Percentiles rank a stretch among this genome's conserved stretches.
Evolutionary conservation across 2,888 invertebrate genomes (phyloP).

Genomic region (Dromius quadrimaculatus): DNA sequence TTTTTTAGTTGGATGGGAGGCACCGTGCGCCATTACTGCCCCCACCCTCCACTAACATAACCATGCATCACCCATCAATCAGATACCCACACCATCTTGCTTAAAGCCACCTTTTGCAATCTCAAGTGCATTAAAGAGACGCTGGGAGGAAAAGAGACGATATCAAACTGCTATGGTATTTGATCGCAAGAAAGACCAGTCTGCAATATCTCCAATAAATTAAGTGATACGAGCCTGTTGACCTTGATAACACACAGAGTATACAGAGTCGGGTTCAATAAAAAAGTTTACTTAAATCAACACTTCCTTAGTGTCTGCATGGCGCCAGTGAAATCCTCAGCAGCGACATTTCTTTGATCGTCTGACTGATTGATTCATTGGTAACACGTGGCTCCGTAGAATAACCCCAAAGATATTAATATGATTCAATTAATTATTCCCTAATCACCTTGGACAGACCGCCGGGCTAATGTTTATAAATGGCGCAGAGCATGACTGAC

Average conservation of each 20-base stretch:
- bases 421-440: conserved; percentile 47
- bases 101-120: no score
- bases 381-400: conserved; percentile 43
- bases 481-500: conserved; percentile 46
- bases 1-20: no score
- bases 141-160: background rate
- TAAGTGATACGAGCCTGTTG: conserved; percentile 53
- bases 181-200: conserved; percentile 51
- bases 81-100: no score
- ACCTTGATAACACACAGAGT: conserved; percentile 33
- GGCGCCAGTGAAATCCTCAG: no score
- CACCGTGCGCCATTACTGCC: no score
- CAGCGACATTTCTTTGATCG: conserved; percentile 16
- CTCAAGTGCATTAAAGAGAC: no score
- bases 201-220: conserved; percentile 54
- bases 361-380: conserved; percentile 41
- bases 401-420: conserved; percentile 47
- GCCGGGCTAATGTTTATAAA: conserved; percentile 50
- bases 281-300: no score
- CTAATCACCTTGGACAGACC: conserved; percentile 48
- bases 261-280: background rate
- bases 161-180: conserved; percentile 38
- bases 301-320: no score
- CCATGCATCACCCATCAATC: no score
- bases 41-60: no score